Evolutionary conservation across 2,888 invertebrate genomes (phyloP).

Genomic region (Eulithis testata): DNA sequence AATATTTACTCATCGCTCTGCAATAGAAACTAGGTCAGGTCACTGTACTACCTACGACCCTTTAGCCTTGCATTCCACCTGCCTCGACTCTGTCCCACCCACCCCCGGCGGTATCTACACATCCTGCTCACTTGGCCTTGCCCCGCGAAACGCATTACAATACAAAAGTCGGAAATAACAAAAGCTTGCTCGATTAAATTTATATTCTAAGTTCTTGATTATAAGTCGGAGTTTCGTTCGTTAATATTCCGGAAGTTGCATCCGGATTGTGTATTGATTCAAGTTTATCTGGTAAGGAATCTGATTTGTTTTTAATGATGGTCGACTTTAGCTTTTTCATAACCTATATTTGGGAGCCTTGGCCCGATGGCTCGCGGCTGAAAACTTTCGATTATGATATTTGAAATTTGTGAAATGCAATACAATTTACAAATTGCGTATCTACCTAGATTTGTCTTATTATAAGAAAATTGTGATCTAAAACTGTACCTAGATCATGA

Average conservation of each 20-base stretch:
- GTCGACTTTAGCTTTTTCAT: slow-evolving; percentile 56
- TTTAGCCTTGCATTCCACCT: slow-evolving; percentile 75
- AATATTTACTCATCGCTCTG: slow-evolving; percentile 78
- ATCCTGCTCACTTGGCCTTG: slow-evolving; percentile 71
- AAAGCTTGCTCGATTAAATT: slow-evolving; percentile 61
- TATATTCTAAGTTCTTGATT: slow-evolving; percentile 52
- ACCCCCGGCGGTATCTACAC: slow-evolving; percentile 43
- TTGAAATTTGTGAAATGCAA: slow-evolving; percentile 21
- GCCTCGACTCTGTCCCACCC: slow-evolving; percentile 54
- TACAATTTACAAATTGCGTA: neutral
- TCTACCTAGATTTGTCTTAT: neutral
- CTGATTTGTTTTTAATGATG: slow-evolving; percentile 72
- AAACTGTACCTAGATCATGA: too few relatives aligned
- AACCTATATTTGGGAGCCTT: slow-evolving; percentile 68
- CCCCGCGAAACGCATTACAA: slow-evolving; percentile 65
- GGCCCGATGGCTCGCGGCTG: slow-evolving; percentile 49
- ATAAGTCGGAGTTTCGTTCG: slow-evolving; percentile 50
- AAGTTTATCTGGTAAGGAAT: slow-evolving; percentile 53
- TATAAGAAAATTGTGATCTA: neutral
- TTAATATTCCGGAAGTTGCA: slow-evolving; percentile 55
- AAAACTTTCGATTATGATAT: slow-evolving; percentile 37
- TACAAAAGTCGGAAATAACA: slow-evolving; percentile 76
- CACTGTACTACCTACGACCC: slow-evolving; percentile 79
- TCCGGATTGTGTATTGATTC: slow-evolving; percentile 64
- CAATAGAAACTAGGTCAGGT: slow-evolving; percentile 79